These are phyloP conservation scores for Andrena haemorrhoa DNA, from an alignment of 2,888 invertebrate genomes.

Conservation along the genomic window DNA sequence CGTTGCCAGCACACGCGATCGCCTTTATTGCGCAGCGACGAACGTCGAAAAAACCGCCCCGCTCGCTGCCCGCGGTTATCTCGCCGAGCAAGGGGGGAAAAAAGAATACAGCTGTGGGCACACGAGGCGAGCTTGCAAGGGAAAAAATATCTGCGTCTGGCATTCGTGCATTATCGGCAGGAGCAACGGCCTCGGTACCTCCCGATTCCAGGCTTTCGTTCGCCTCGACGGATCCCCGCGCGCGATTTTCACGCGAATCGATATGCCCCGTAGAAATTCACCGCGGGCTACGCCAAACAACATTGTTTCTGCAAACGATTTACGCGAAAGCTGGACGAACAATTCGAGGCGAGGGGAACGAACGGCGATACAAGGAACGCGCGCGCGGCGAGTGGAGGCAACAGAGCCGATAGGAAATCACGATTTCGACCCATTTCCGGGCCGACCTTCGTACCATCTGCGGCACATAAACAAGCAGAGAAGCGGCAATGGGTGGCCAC, in stretches of 20 bases:
- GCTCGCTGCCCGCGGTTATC: conserved; percentile 22
- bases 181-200: conserved; percentile 43
- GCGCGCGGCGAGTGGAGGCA: background rate
- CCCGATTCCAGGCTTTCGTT: conserved; percentile 17
- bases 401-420: conserved; percentile 18
- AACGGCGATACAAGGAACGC: background rate
- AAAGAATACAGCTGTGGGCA: background rate
- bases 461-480: conserved; percentile 48
- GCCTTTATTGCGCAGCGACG: conserved; percentile 70
- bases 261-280: conserved; percentile 10
- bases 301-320: conserved; percentile 2
- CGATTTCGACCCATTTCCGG: conserved; percentile 56
- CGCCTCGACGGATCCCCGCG: conserved; percentile 9
- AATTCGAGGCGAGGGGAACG: background rate
- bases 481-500: background rate
- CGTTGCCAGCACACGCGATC: conserved; percentile 47
- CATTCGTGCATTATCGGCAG: conserved; percentile 28
- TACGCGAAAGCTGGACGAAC: background rate
- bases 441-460: conserved; percentile 61
- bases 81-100: background rate
- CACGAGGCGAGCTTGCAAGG: background rate
- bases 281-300: background rate
- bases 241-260: conserved; percentile 29
- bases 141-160: conserved; percentile 31
- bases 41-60: conserved; percentile 39